These are phyloP conservation scores for Mixornis gularis DNA, from an alignment of 2,113 vertebrate genomes.

Conservation along the genomic window DNA sequence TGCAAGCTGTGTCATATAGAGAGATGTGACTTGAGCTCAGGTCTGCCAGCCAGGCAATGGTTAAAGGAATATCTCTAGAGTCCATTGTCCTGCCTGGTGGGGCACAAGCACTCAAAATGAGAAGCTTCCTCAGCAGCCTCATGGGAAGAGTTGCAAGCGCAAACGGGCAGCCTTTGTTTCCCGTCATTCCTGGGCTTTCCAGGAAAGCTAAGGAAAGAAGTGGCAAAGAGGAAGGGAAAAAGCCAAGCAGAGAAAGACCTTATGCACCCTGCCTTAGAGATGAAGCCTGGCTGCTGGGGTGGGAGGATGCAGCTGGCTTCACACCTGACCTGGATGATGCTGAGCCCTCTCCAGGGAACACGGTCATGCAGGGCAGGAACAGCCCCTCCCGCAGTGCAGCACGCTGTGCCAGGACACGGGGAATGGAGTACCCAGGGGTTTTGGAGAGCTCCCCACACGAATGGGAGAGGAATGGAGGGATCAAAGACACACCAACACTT, in stretches of 20 bases:
- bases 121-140: slow-evolving; percentile 10
- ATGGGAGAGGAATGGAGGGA: not conserved
- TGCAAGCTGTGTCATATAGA: not conserved
- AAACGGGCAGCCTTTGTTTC: not conserved
- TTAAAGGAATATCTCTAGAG: not conserved
- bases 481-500: not conserved
- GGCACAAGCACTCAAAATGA: not conserved
- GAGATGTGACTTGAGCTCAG: not conserved
- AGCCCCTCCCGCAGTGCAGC: not conserved
- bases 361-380: fast-evolving
- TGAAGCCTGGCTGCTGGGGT: not conserved
- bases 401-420: not conserved
- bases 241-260: not conserved
- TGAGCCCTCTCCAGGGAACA: not conserved
- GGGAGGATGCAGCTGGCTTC: slow-evolving; percentile 37
- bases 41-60: not conserved
- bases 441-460: fast-evolving
- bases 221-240: slow-evolving; percentile 27
- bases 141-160: not conserved
- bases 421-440: fast-evolving
- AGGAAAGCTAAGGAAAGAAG: slow-evolving; percentile 23
- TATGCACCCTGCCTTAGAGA: not conserved
- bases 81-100: not conserved
- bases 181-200: not conserved
- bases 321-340: not conserved